Evolutionary conservation across 1,140 invertebrate genomes (phyloP).

Genomic region (Tigriopus japonicus): DNA sequence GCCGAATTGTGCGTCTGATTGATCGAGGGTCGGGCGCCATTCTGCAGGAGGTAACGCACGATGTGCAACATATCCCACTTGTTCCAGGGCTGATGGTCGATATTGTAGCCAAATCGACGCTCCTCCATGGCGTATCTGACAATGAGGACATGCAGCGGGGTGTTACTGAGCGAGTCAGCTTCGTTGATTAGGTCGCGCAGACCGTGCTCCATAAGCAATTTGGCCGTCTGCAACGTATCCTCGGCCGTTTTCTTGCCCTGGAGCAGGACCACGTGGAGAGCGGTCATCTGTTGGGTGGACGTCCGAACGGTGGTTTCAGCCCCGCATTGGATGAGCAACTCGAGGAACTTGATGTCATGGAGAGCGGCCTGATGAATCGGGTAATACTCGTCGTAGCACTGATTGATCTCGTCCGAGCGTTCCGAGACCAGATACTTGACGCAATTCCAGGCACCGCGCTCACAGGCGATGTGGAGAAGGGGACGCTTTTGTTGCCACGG

Average conservation of each 20-base stretch:
- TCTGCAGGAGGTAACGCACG: slow-evolving; percentile 32
- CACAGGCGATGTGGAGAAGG: slow-evolving; percentile 43
- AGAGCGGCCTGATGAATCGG: slow-evolving; percentile 49
- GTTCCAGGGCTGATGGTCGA: slow-evolving; percentile 35
- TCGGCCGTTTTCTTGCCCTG: slow-evolving; percentile 40
- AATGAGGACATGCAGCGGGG: slow-evolving; percentile 39
- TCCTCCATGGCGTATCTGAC: slow-evolving; percentile 48
- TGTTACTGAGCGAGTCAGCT: slow-evolving; percentile 44
- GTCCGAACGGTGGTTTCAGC: slow-evolving; percentile 44
- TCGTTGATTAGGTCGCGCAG: slow-evolving; percentile 47
- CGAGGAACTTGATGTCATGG: slow-evolving; percentile 43
- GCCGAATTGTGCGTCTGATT: slow-evolving; percentile 49
- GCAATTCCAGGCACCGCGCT: slow-evolving; percentile 46
- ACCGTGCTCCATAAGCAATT: slow-evolving; percentile 41
- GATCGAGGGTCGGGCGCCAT: slow-evolving; percentile 43
- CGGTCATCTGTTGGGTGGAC: slow-evolving; percentile 49
- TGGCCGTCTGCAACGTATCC: slow-evolving; percentile 41
- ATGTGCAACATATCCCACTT: slow-evolving; percentile 50
- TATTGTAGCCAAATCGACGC: slow-evolving; percentile 39
- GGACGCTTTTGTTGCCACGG: slow-evolving; percentile 35
- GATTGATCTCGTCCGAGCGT: slow-evolving; percentile 44
- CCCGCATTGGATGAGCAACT: slow-evolving; percentile 39
- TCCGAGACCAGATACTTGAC: slow-evolving; percentile 39
- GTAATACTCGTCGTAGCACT: slow-evolving; percentile 52
- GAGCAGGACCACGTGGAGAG: slow-evolving; percentile 37